Evolutionary conservation across 1,140 invertebrate species (phyloP).

Genomic region (Antheraea pernyi): DNA sequence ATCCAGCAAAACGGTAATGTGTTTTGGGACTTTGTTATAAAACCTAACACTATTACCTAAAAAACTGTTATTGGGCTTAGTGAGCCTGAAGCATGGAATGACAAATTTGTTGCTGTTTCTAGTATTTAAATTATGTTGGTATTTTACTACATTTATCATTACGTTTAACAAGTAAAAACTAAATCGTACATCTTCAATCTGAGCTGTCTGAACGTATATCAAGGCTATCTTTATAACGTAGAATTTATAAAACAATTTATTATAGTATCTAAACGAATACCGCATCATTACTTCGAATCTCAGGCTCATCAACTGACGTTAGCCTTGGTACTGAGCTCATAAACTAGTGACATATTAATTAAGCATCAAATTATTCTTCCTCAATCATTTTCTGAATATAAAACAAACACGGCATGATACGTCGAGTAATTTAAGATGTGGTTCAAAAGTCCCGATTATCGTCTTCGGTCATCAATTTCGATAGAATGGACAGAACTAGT

Average conservation of each 20-base stretch:
- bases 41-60: too few relatives aligned
- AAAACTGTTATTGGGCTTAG: too few relatives aligned
- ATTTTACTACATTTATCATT: too few relatives aligned
- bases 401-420: neutral
- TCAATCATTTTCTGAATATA: conserved; percentile 4
- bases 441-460: too few relatives aligned
- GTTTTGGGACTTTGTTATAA: too few relatives aligned
- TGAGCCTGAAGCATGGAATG: too few relatives aligned
- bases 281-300: neutral
- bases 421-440: neutral
- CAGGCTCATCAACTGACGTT: conserved; percentile 4
- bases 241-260: conserved; percentile 8
- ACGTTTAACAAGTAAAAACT: too few relatives aligned
- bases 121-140: too few relatives aligned
- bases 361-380: conserved; percentile 5
- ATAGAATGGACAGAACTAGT: too few relatives aligned
- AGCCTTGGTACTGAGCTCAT: conserved; percentile 1
- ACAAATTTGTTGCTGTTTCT: too few relatives aligned
- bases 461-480: too few relatives aligned
- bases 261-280: neutral
- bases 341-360: conserved; percentile 7
- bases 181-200: neutral
- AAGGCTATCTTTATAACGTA: neutral
- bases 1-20: too few relatives aligned
- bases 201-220: neutral